phyloP scores from a whole-genome alignment of 2,797 vertebrate species.

The Podargus strigoides region DNA sequence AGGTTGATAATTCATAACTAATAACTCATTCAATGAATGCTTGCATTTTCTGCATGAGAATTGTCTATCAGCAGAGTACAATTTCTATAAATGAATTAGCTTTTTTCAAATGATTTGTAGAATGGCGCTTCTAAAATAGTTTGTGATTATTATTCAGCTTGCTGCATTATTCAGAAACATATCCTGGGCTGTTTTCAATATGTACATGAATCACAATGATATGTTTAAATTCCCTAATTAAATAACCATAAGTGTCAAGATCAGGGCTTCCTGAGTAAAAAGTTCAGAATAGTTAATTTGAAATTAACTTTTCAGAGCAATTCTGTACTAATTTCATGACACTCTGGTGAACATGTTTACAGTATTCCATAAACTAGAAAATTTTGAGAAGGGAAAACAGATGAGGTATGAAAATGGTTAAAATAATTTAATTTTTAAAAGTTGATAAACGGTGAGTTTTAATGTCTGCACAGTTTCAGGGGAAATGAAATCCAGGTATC shows the following conservation, averaged over 20 bases:
- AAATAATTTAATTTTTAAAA: not conserved
- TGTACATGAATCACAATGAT: not conserved
- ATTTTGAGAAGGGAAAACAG: not conserved
- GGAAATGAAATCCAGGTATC: not conserved
- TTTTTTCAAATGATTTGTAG: not conserved
- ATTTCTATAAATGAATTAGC: not conserved
- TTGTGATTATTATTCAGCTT: not conserved
- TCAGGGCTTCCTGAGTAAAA: not conserved
- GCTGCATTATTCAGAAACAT: not conserved
- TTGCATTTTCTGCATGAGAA: not conserved
- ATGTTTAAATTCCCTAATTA: not conserved
- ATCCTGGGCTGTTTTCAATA: not conserved
- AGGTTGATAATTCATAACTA: not conserved
- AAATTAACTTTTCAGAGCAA: not conserved
- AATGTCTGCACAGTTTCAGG: not conserved
- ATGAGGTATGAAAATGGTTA: not conserved
- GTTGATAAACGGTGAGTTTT: not conserved
- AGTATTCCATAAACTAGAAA: not conserved
- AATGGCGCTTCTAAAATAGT: not conserved
- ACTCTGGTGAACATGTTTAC: not conserved
- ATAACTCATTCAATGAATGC: not conserved
- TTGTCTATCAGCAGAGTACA: not conserved
- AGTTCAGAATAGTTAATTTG: not conserved
- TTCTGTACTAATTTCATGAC: not conserved
- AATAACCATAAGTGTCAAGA: not conserved